phyloP scores from a whole-genome alignment of 2,888 invertebrate genomes.

The Phymatocera aterrima region DNA sequence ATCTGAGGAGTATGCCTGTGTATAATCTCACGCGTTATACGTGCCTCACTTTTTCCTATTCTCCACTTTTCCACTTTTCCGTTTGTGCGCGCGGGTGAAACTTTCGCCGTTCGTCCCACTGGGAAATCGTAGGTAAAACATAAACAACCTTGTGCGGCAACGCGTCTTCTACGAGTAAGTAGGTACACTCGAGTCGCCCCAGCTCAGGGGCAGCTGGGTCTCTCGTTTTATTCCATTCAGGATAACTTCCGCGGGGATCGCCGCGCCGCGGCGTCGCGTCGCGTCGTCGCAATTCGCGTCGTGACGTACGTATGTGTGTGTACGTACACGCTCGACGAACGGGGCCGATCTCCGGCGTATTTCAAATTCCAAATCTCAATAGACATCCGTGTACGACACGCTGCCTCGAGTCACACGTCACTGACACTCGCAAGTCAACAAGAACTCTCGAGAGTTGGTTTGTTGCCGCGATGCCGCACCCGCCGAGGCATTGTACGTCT shows the following conservation, averaged over 20 bases:
- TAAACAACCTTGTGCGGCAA: conserved; percentile 2
- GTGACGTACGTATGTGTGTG: too few species aligned
- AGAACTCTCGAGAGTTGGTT: not conserved
- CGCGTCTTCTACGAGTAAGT: conserved; percentile 6
- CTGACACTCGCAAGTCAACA: not conserved
- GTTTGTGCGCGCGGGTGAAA: too few species aligned
- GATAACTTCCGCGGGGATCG: conserved; percentile 24
- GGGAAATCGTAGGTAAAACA: not conserved
- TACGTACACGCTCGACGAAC: not conserved
- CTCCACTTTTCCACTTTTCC: too few species aligned
- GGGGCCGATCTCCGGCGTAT: too few species aligned
- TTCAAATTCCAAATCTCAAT: not conserved
- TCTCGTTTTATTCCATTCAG: not conserved
- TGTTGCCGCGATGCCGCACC: not conserved
- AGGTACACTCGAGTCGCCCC: not conserved
- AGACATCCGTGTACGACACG: not conserved
- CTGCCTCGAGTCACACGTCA: not conserved
- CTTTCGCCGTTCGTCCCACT: too few species aligned
- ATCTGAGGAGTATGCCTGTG: too few species aligned
- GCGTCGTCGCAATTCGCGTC: not conserved
- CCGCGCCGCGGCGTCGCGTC: not conserved
- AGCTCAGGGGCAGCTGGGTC: too few species aligned
- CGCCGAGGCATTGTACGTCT: too few species aligned
- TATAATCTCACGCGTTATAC: too few species aligned
- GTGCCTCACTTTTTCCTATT: too few species aligned